Evolutionary conservation across 2,113 vertebrate genomes (phyloP).

Genomic region (Odocoileus virginianus): DNA sequence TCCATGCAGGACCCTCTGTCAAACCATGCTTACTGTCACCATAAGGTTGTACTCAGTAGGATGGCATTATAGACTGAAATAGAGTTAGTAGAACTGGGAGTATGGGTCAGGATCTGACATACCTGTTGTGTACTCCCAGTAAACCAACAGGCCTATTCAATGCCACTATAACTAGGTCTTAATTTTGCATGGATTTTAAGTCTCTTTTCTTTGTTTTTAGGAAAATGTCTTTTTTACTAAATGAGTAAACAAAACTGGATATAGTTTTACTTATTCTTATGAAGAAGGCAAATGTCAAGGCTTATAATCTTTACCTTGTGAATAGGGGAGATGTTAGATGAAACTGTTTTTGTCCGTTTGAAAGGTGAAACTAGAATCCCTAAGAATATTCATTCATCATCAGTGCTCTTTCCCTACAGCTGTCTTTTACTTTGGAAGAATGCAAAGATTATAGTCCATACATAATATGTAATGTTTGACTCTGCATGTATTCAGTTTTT

Average conservation of each 20-base stretch:
- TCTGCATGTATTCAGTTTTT: not conserved
- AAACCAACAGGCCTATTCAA: not conserved
- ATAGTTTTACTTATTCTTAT: not conserved
- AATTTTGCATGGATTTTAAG: not conserved
- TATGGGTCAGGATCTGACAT: not conserved
- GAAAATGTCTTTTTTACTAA: not conserved
- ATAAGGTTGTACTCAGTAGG: not conserved
- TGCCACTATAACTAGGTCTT: not conserved
- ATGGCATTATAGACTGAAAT: not conserved
- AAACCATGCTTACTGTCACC: conserved; percentile 24
- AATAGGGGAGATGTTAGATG: not conserved
- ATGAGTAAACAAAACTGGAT: not conserved
- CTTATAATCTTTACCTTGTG: not conserved
- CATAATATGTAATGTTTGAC: not conserved
- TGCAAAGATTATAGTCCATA: not conserved
- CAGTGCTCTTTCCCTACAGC: not conserved
- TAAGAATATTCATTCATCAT: not conserved
- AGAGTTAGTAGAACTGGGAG: not conserved
- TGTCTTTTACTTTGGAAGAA: not conserved
- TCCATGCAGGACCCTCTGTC: conserved; percentile 8
- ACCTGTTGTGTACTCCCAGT: not conserved
- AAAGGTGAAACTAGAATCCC: not conserved
- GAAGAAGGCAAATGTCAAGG: not conserved
- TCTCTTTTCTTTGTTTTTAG: conserved; percentile 33
- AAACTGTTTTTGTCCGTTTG: not conserved